Base-by-base conservation (phyloP, 2,113 vertebrate species). In the Atrichornis clamosus region DNA sequence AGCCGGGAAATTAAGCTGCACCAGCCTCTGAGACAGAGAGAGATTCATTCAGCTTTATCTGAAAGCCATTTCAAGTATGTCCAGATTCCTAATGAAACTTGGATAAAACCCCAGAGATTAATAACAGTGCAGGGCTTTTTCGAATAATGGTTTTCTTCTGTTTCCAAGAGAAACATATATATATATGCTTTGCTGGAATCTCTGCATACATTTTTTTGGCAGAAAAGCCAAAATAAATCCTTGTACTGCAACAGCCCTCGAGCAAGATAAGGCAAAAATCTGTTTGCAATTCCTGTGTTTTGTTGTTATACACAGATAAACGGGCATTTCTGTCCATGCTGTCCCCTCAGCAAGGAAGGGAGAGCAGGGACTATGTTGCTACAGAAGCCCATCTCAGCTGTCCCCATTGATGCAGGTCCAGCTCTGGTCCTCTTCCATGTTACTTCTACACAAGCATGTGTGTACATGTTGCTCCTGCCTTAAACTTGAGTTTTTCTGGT, bases 21-120 rank as follows among this genome's bases (percentile, higher is more conserved):
- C 84, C 81, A 97, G 90, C 93, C 87, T 91, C 62, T 56, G 58
- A 89, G 90, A 93, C 72, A 89, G 90, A 89, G 70, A 89, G 96
- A 94, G 91, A 87, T 78, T 97, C 87, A 94, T 92, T 96, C 90
- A 87, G 90, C 88, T 89, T 95, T 96, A 92, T 89, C 88, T 60
- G 86, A 88, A 96, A 98, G 97, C 97, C 96, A 94, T 96, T 89
- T 90, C 89, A 97, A 97, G 78, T 88, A 91, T 92, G 96, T 94
- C 89, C 97, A 96, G 94, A 80, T 84, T 96, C 92, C 88, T 96
- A 96, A 97, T 88, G 95, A 92, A 96, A 97, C 76, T 39, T 85
- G 94, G 95, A 89, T 83, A 86, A 97, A 97, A 35, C 95, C 95
- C 89, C 69, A 80, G 95, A 84, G 95, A 96, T 96, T 97, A 98